These are phyloP conservation scores for Chelonoidis abingdonii DNA, from an alignment of 2,113 vertebrate species.

Conservation along the genomic window DNA sequence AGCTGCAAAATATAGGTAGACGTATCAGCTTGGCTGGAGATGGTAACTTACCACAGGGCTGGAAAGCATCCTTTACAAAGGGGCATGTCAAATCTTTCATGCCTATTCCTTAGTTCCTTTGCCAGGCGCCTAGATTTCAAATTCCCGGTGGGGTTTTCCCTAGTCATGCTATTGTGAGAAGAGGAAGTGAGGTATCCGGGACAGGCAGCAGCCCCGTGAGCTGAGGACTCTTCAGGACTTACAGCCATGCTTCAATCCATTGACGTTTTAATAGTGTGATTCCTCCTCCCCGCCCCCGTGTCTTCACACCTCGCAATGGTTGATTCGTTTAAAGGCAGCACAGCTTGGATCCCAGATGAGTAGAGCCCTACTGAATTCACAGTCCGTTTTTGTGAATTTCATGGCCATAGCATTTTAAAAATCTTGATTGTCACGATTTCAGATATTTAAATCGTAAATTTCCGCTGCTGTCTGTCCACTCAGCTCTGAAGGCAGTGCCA, in stretches of 20 bases:
- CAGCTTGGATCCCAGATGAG: background rate
- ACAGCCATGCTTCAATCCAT: background rate
- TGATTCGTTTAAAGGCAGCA: background rate
- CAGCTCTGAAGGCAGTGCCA: no score
- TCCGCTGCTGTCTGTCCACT: no score
- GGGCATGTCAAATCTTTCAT: no score
- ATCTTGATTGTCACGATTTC: no score
- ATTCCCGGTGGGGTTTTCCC: no score
- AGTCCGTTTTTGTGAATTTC: no score
- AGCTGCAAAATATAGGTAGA: background rate
- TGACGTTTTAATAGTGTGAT: background rate
- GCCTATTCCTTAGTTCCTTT: no score
- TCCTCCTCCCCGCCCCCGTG: background rate
- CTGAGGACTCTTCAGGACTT: background rate
- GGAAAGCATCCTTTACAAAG: no score
- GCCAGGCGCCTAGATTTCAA: no score
- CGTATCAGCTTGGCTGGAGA: background rate
- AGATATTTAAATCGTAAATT: no score
- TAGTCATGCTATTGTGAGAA: background rate
- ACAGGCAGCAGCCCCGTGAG: background rate
- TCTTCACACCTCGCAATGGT: fast-evolving
- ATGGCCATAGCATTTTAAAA: no score
- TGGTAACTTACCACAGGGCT: no score
- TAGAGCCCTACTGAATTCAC: background rate
- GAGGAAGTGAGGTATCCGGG: background rate